Evolutionary conservation across 2,888 invertebrate species (phyloP), one percentile per base, ranked within the genome.

Genomic region (Brenthis ino): DNA sequence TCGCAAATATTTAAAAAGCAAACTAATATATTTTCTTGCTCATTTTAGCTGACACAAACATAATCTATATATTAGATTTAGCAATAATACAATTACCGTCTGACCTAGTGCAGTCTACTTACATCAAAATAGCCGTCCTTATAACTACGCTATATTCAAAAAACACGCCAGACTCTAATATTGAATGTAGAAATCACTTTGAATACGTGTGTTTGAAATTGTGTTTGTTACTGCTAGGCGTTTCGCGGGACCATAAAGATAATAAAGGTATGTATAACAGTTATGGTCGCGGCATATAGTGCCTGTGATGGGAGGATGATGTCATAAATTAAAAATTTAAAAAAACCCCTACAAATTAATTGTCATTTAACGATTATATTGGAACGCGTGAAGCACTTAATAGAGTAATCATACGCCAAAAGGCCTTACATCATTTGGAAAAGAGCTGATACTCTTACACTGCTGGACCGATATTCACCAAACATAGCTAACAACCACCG

Each of bases 181-280:
- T 73, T 0, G 77, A 78, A 8, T 53, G 74, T 0, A 81, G 74
- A 54, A 76, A 78, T 67, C 84, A 86, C 61, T 89, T 82, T 66
- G 84, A 91, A 72, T 87, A 82, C 53, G 88, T 85, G 1, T 89
- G 89, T 43, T 76, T 93, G 67, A 91, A 86, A 63, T 73, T 93
- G 1, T 80, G 87, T n/a, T 65, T 88, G 33, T 83, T 86, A 74
- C 72, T 93, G 24, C 72, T 93, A 68, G 84, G 81, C 6, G 53
- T 89, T 60, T 82, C 88, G 3, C 79, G 79, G 48, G 83, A 81
- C 24, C 83, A 87, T 53, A 85, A 86, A 65, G 89, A 91, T 77
- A 85, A 85, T 66, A 82, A 88, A 83, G 88, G 92, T 91, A 20
- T 16, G 16, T 16, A 16, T 16, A 16, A 16, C 0, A 16, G 16